Conservation (phyloP, 2,888 invertebrate genomes). For the Zootermopsis nevadensis region DNA sequence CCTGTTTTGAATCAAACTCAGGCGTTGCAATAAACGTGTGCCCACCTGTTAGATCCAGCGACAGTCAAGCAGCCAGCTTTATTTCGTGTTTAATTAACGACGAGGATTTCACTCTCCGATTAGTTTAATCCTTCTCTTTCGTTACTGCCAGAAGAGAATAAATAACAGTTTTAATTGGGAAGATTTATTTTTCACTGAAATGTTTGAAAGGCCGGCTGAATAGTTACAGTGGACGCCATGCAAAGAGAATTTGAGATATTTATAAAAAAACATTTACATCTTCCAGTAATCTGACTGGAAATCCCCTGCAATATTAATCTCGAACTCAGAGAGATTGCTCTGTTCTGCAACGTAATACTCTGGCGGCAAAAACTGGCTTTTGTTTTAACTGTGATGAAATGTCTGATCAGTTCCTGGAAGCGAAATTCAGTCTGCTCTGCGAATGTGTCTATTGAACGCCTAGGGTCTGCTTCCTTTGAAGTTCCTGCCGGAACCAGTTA, state of each 20-base stretch:
- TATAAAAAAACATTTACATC: not conserved
- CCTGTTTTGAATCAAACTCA: too few relatives aligned
- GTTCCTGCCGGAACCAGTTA: too few relatives aligned
- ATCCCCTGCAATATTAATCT: not conserved
- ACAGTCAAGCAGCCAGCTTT: not conserved
- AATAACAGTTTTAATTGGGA: conserved; percentile 29
- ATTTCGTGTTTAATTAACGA: conserved; percentile 36
- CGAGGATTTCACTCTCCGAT: conserved; percentile 6
- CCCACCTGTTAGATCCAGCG: not conserved
- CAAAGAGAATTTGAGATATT: not conserved
- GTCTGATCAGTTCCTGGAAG: too few relatives aligned
- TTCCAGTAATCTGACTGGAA: not conserved
- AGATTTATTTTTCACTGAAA: not conserved
- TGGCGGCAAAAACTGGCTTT: too few relatives aligned
- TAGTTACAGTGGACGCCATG: not conserved
- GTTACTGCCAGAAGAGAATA: conserved; percentile 4
- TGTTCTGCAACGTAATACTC: too few relatives aligned
- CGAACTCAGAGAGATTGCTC: not conserved
- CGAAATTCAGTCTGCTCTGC: too few relatives aligned
- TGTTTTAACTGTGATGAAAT: too few relatives aligned
- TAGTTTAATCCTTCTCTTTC: conserved; percentile 26
- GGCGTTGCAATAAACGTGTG: not conserved
- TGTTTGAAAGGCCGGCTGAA: not conserved
- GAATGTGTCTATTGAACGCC: too few relatives aligned
- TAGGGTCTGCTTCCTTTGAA: too few relatives aligned